A percentile compares a stretch with the other conserved stretches of the same genome.
phyloP scores from a whole-genome alignment of 2,113 vertebrate species.

The Melanerpes aurifrons region DNA sequence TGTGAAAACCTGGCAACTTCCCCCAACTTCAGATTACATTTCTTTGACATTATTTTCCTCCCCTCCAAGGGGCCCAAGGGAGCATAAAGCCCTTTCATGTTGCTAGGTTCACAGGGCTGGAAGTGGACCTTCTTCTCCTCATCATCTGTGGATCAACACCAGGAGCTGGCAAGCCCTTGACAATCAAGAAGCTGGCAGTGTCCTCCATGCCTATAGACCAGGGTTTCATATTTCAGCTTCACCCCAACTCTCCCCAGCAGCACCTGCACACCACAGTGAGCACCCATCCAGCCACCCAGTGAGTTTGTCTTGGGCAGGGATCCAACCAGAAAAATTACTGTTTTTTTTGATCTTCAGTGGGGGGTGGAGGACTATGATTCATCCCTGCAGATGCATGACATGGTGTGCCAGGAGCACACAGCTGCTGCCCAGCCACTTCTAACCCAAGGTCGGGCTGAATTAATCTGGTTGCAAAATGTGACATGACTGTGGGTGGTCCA shows the following conservation, averaged over 20 bases:
- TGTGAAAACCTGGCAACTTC: background rate
- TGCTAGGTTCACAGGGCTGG: background rate
- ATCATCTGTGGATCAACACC: too few species aligned
- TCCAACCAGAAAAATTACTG: accelerated
- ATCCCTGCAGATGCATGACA: background rate
- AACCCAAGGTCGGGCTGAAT: background rate
- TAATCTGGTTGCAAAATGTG: accelerated
- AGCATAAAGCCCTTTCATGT: background rate
- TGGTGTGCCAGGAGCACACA: background rate
- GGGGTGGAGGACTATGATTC: background rate
- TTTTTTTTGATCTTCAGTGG: accelerated
- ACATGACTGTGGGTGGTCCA: accelerated
- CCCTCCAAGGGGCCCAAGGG: too few species aligned
- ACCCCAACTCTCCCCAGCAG: background rate
- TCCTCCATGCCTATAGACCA: background rate
- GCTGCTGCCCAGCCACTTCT: background rate
- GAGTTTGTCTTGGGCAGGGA: accelerated
- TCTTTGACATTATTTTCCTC: background rate
- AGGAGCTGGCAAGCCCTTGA: background rate
- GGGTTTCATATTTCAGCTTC: accelerated
- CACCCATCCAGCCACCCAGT: background rate
- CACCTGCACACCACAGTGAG: accelerated
- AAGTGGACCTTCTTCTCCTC: background rate
- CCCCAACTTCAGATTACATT: background rate
- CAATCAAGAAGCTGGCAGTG: background rate